Base-by-base conservation (phyloP, 2,113 vertebrate species). In the Lophura nycthemera region DNA sequence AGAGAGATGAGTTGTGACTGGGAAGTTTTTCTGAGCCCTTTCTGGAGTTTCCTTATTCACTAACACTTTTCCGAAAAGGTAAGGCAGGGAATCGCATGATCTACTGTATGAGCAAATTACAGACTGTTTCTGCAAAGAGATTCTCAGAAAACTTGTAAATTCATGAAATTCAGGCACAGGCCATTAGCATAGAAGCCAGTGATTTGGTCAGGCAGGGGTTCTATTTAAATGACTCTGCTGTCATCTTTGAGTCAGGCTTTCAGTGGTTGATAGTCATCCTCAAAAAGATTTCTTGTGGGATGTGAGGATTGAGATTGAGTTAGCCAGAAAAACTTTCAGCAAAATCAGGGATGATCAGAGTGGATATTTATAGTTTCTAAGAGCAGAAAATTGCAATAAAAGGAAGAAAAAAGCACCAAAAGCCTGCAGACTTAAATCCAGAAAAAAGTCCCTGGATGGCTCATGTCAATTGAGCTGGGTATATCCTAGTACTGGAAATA, bases 211-310 rank as follows among this genome's bases (percentile, higher is more conserved):
- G 29, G 17, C 32, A 83, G 56, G 29, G 7, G 11, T 65, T 88
- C 52, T 86, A 8, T 59, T 82, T 64, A 67, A 85, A 52, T 92
- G 18, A 70, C 59, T 76, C 29, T 73, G 13, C 60, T 91, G 27
- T 76, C 63, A 42, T 91, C 61, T 86, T 91, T 86, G 86, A 93
- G 65, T 94, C 81, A 89, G 73, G 81, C 60, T 91, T 92, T 48
- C n/a, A 59, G 67, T 93, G 22, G 50, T 59, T 88, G 67, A 34
- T 89, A 65, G 17, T 83, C 4, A 5, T 48, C 27, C 63, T 93
- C 56, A 69, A 9, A 75, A 84, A 78, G 8, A 52, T 32, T 70
- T 88, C 12, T 56, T 90, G 25, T 24, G 64, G 66, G 79, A 15
- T 36, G 87, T 66, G 43, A 80, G 2, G 14, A 42, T 1, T 89